These are phyloP conservation scores for Archilochus colubris DNA, from an alignment of 2,113 vertebrate genomes.

Conservation along the genomic window DNA sequence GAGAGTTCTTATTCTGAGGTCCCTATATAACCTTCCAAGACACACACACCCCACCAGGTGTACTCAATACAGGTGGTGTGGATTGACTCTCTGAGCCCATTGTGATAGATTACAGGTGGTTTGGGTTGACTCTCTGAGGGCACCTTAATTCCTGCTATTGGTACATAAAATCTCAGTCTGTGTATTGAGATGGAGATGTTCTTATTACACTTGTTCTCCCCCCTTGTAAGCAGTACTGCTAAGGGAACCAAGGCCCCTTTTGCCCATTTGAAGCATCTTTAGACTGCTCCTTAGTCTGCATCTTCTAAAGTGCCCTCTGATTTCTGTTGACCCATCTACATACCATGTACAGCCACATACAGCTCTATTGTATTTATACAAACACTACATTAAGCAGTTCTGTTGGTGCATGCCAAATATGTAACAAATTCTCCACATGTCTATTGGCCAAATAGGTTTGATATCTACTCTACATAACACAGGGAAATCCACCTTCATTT, in stretches of 20 bases:
- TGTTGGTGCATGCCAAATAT: neutral
- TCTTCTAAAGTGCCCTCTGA: neutral
- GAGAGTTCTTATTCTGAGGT: neutral
- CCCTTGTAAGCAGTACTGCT: neutral
- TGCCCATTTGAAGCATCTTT: neutral
- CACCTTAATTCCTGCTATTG: neutral
- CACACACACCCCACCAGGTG: rapidly evolving
- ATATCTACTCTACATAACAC: neutral
- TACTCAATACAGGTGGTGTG: rapidly evolving
- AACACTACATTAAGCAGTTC: neutral
- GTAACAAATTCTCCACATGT: neutral
- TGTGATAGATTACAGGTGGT: no score
- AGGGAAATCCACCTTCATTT: neutral
- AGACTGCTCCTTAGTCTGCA: rapidly evolving
- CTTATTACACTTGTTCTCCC: neutral
- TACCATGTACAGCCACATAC: neutral
- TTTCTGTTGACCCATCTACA: neutral
- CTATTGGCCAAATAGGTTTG: neutral
- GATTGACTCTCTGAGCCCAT: neutral
- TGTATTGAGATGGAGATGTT: rapidly evolving
- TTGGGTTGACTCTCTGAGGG: no score
- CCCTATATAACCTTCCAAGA: rapidly evolving
- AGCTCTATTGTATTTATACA: neutral
- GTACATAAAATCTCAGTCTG: neutral
- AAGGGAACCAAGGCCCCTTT: neutral